Evolutionary conservation across 2,113 vertebrate genomes (phyloP).

Genomic region (Triplophysa dalaica): DNA sequence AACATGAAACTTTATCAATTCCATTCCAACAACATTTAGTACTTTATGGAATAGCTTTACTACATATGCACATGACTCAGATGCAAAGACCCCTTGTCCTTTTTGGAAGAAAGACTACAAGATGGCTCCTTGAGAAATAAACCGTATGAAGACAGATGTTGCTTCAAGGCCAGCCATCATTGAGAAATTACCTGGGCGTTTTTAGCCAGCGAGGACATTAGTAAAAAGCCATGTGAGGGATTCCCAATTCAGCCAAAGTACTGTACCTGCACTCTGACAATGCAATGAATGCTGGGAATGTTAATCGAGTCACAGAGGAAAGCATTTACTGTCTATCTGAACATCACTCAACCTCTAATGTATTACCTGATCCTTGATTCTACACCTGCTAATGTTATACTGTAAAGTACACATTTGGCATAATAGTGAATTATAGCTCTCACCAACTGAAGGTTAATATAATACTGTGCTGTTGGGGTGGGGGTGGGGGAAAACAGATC

Average conservation of each 20-base stretch:
- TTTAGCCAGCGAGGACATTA: conserved; percentile 38
- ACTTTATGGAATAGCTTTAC: too few relatives aligned
- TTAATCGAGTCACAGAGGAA: conserved; percentile 31
- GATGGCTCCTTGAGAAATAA: conserved; percentile 1
- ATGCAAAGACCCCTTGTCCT: neutral
- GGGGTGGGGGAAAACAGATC: neutral
- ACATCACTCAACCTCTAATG: conserved; percentile 19
- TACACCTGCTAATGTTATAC: neutral
- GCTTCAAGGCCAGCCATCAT: conserved; percentile 16
- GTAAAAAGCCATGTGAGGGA: conserved; percentile 40
- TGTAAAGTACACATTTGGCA: neutral
- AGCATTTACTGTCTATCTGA: neutral
- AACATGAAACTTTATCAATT: neutral
- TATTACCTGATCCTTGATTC: conserved; percentile 9
- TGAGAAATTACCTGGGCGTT: conserved; percentile 44
- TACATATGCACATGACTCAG: too few relatives aligned
- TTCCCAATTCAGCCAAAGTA: conserved; percentile 38
- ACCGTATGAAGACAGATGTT: neutral
- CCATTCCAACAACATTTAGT: too few relatives aligned
- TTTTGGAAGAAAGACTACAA: neutral
- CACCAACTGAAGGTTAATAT: conserved; percentile 27
- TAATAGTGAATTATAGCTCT: conserved; percentile 1
- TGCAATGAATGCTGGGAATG: conserved; percentile 36
- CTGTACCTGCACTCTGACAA: conserved; percentile 18
- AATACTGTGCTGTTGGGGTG: neutral